Evolutionary conservation across 1,140 invertebrate species (phyloP).

Genomic region (Trichoplusia ni): DNA sequence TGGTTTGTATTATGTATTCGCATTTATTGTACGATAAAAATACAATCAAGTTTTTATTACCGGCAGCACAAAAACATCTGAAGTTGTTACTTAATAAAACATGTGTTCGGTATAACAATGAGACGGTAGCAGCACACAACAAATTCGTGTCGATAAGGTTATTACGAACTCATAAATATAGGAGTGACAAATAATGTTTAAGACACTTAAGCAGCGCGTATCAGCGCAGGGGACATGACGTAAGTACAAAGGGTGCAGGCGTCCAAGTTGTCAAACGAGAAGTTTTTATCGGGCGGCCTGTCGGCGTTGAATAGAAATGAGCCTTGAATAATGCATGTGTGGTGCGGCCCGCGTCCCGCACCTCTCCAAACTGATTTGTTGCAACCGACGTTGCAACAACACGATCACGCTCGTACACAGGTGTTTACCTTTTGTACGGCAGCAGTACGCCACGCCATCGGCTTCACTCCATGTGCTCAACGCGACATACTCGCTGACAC

Average conservation of each 20-base stretch:
- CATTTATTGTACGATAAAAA: background rate
- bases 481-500: slow-evolving; percentile 10
- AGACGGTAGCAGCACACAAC: background rate
- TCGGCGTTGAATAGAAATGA: slow-evolving; percentile 78
- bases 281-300: slow-evolving; percentile 78
- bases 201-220: slow-evolving; percentile 43
- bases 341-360: slow-evolving; percentile 42
- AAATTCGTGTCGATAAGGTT: slow-evolving; percentile 19
- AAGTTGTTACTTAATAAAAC: background rate
- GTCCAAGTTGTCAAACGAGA: slow-evolving; percentile 78
- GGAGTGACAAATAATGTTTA: slow-evolving; percentile 38
- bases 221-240: slow-evolving; percentile 60
- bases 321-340: slow-evolving; percentile 77
- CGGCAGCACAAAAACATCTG: background rate
- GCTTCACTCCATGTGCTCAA: slow-evolving; percentile 1
- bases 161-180: slow-evolving; percentile 36
- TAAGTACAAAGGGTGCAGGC: slow-evolving; percentile 77
- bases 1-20: background rate
- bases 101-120: slow-evolving; percentile 2
- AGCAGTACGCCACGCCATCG: background rate
- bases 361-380: slow-evolving; percentile 63
- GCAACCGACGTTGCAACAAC: slow-evolving; percentile 48
- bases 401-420: slow-evolving; percentile 41
- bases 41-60: slow-evolving; percentile 1
- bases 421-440: slow-evolving; percentile 30